Base-by-base conservation (phyloP, 2,113 vertebrate species). In the Meriones unguiculatus region DNA sequence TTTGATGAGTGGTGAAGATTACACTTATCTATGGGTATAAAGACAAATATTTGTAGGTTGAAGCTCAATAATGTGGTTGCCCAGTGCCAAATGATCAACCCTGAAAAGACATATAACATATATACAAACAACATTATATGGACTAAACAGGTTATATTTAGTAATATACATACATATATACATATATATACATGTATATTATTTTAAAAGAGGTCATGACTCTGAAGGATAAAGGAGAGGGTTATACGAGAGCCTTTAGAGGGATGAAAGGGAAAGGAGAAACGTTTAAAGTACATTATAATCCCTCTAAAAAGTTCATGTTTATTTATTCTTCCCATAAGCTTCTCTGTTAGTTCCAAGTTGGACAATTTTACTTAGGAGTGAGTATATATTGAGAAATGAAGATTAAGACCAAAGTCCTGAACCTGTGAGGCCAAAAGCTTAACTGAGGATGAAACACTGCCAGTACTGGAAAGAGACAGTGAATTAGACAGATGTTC, bases 401-500 rank as follows among this genome's bases (percentile, higher is more conserved):
- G 15, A 85, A 38, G 59, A 57, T 54, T 54, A 77, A 57, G 22
- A 69, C 12, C 5, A 46, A 86, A 80, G n/a, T 65, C 24, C 9
- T 10, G n/a, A 86, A 76, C 12, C 4, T 24, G 0, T 4, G 35
- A 32, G 32, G 25, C 6, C 20, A 57, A 82, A 82, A 32, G 4
- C 62, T 41, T 12, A 1, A 5, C 6, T 22, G 28, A 17, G 32
- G 5, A 17, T 32, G 25, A 50, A 86, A 86, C 28, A 41, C 54
- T 46, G 20, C 2, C 15, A 5, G 4, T 38, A 17, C 3, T 72
- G 7, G 25, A 13, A 20, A 64, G 41, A 7, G 80, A 46, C 4
- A 12, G 0, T n/a, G 24, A 92, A 6, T 62, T 41, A 0, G 73
- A n/a, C 13, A 17, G 17, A 1, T 32, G 30, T 22, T 0, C 46